phyloP scores from a whole-genome alignment of 2,113 vertebrate species.

The Speoplatyrhinus poulsoni region DNA sequence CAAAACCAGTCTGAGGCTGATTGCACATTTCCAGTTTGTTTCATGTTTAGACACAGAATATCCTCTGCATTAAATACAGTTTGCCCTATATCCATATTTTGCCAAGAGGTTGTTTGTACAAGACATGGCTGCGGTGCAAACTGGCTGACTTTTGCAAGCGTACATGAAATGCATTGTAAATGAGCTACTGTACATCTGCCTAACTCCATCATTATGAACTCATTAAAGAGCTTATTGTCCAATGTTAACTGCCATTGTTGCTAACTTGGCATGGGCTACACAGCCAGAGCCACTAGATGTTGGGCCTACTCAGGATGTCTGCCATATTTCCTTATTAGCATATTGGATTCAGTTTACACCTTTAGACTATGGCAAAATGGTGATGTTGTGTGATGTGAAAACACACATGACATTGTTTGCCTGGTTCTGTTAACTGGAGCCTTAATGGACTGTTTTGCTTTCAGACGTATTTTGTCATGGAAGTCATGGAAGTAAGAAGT shows the following conservation, averaged over 20 bases:
- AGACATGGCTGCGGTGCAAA: too few species aligned
- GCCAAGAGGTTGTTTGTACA: not conserved
- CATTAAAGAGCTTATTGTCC: not conserved
- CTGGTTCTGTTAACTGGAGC: too few species aligned
- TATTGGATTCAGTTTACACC: not conserved
- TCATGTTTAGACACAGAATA: not conserved
- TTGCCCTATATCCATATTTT: not conserved
- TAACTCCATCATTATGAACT: not conserved
- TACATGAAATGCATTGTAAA: not conserved
- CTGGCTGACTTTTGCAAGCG: not conserved
- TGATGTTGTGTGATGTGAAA: too few species aligned
- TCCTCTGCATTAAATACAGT: not conserved
- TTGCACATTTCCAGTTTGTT: not conserved
- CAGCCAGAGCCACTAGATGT: not conserved
- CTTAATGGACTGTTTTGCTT: too few species aligned
- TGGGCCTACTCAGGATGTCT: not conserved
- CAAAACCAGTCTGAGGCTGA: not conserved
- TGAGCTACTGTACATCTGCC: slow-evolving; percentile 5
- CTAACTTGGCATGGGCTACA: not conserved
- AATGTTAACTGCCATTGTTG: not conserved
- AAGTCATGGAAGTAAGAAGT: too few species aligned
- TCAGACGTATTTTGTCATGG: too few species aligned
- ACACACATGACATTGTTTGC: too few species aligned
- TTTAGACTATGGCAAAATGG: not conserved
- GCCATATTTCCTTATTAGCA: not conserved